A percentile compares a stretch with the other conserved stretches of the same genome.
Conservation (phyloP, 2,888 invertebrate species). For the Scrobipalpa atriplicella region DNA sequence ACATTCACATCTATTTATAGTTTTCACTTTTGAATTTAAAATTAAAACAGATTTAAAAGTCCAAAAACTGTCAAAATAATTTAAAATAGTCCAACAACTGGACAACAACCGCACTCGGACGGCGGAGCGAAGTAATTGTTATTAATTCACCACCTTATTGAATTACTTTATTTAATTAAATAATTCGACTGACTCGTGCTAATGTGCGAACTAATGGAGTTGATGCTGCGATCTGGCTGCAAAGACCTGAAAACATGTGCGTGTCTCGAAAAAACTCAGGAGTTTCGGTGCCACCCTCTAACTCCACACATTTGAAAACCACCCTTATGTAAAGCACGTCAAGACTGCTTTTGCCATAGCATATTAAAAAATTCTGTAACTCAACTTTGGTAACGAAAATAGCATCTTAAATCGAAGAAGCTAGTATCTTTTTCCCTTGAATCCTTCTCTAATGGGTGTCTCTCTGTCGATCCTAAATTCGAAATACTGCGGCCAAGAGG, state of each 20-base stretch:
- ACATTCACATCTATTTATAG: not conserved
- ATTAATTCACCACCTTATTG: conserved; percentile 79
- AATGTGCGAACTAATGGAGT: conserved; percentile 82
- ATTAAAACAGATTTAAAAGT: conserved; percentile 36
- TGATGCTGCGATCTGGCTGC: conserved; percentile 74
- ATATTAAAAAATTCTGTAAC: not conserved
- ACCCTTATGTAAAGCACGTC: not conserved
- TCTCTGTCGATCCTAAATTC: conserved; percentile 45
- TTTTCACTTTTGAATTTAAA: conserved; percentile 29
- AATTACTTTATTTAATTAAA: conserved; percentile 81
- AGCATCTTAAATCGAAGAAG: not conserved
- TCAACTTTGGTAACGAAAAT: not conserved
- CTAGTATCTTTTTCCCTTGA: not conserved
- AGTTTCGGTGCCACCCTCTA: conserved; percentile 28
- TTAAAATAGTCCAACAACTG: conserved; percentile 54
- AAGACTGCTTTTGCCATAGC: not conserved
- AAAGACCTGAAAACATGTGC: conserved; percentile 64
- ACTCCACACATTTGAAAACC: conserved; percentile 43
- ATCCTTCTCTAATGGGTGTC: conserved; percentile 50
- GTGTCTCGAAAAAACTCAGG: conserved; percentile 56
- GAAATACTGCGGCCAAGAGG: conserved; percentile 41
- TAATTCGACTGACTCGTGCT: conserved; percentile 79
- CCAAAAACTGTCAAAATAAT: conserved; percentile 58
- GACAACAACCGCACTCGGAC: conserved; percentile 57
- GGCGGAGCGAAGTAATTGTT: conserved; percentile 64